phyloP scores from a whole-genome alignment of 2,888 invertebrate species.

The Thymelicus acteon region DNA sequence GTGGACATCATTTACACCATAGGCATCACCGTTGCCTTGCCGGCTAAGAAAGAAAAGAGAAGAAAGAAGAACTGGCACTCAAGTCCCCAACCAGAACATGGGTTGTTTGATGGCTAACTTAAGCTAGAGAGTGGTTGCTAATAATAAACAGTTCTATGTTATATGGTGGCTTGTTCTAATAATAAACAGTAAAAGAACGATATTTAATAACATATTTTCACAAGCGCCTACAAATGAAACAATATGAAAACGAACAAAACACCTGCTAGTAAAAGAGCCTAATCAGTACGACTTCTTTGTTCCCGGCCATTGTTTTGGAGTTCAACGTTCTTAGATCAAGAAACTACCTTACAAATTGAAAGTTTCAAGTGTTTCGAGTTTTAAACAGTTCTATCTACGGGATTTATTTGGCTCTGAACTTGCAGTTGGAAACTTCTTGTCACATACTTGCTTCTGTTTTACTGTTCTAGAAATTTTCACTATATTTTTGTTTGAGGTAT shows the following conservation, averaged over 20 bases:
- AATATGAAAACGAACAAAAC: background rate
- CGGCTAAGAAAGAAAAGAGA: no score
- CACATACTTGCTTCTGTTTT: conserved; percentile 29
- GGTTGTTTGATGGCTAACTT: no score
- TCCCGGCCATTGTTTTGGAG: conserved; percentile 48
- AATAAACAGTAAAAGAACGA: no score
- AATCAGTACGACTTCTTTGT: conserved; percentile 58
- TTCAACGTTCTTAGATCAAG: conserved; percentile 50
- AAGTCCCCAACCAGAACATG: no score
- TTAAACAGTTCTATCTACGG: conserved; percentile 47
- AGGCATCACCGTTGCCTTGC: no score
- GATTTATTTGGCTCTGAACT: conserved; percentile 47
- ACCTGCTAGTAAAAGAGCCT: conserved; percentile 47
- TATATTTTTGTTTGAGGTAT: background rate
- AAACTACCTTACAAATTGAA: conserved; percentile 48
- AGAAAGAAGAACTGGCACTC: no score
- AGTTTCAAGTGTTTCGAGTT: conserved; percentile 48
- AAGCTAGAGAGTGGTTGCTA: no score
- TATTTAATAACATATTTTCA: background rate
- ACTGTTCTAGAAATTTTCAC: background rate
- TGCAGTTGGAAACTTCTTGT: conserved; percentile 43
- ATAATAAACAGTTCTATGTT: no score
- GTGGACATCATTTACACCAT: no score
- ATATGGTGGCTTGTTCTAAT: no score
- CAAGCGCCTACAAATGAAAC: background rate